phyloP scores from a whole-genome alignment of 2,797 vertebrate genomes.

The Sebastes iracundus region DNA sequence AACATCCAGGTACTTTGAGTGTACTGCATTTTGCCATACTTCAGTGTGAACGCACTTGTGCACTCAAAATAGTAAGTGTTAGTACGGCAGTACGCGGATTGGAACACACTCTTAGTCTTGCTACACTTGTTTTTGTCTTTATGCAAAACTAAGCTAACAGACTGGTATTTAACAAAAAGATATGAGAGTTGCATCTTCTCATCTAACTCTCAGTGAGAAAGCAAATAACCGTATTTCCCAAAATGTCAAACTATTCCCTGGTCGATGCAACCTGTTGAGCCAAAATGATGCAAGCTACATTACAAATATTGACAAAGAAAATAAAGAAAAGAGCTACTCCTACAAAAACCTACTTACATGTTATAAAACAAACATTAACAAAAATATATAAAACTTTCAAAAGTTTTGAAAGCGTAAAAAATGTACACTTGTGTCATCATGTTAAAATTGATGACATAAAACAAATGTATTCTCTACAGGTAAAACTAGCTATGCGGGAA shows the following conservation, averaged over 20 bases:
- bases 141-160: not conserved
- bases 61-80: too few relatives aligned
- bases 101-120: not conserved
- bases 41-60: too few relatives aligned
- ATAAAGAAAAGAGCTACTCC: slow-evolving; percentile 39
- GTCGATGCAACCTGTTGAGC: slow-evolving; percentile 25
- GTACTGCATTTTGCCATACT: too few relatives aligned
- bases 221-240: not conserved
- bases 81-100: too few relatives aligned
- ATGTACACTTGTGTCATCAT: slow-evolving; percentile 64
- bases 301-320: slow-evolving; percentile 43
- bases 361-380: slow-evolving; percentile 82
- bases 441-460: slow-evolving; percentile 52
- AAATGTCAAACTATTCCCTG: slow-evolving; percentile 7
- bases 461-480: slow-evolving; percentile 52
- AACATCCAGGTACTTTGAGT: too few relatives aligned
- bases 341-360: slow-evolving; percentile 55
- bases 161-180: not conserved
- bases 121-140: not conserved
- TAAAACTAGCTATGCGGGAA: slow-evolving; percentile 39
- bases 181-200: not conserved
- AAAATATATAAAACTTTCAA: slow-evolving; percentile 84
- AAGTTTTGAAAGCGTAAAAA: slow-evolving; percentile 82
- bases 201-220: not conserved
- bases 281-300: slow-evolving; percentile 51